These are phyloP conservation scores for Melanotaenia nigrans DNA, from an alignment of 2,797 vertebrate genomes.

Conservation along the genomic window DNA sequence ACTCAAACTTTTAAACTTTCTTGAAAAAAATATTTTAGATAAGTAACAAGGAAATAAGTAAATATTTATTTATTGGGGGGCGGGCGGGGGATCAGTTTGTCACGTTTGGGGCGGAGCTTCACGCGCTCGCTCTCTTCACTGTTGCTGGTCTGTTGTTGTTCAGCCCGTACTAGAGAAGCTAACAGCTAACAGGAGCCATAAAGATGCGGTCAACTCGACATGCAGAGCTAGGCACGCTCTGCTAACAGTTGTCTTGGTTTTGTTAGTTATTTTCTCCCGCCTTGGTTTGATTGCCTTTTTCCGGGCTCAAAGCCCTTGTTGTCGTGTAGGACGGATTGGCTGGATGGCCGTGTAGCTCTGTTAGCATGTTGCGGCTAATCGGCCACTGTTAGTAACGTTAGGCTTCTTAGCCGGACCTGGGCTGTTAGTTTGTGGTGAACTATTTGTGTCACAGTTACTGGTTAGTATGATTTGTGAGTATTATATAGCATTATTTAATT, in stretches of 20 bases:
- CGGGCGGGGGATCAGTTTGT: background rate
- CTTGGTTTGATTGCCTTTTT: background rate
- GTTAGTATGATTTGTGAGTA: background rate
- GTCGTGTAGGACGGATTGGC: constrained; percentile 16
- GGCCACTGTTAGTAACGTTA: constrained; percentile 18
- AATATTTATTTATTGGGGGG: background rate
- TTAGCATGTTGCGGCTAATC: constrained; percentile 50
- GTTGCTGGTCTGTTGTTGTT: constrained; percentile 34
- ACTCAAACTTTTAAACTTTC: too few species aligned
- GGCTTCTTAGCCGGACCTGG: constrained; percentile 5
- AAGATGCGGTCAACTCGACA: constrained; percentile 6
- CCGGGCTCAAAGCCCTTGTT: background rate
- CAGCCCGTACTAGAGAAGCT: constrained; percentile 8
- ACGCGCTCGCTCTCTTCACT: background rate
- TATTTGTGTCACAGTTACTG: background rate
- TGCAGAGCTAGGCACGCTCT: background rate
- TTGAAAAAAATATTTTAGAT: background rate
- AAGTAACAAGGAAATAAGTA: background rate
- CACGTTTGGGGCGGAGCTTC: constrained; percentile 16
- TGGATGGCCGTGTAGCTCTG: constrained; percentile 19
- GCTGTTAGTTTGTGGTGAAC: background rate
- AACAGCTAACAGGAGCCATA: background rate
- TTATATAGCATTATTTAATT: background rate
- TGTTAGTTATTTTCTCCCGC: background rate
- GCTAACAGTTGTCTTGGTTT: background rate